These are phyloP conservation scores for Edolisoma coerulescens DNA, from an alignment of 2,113 vertebrate species.

Conservation along the genomic window DNA sequence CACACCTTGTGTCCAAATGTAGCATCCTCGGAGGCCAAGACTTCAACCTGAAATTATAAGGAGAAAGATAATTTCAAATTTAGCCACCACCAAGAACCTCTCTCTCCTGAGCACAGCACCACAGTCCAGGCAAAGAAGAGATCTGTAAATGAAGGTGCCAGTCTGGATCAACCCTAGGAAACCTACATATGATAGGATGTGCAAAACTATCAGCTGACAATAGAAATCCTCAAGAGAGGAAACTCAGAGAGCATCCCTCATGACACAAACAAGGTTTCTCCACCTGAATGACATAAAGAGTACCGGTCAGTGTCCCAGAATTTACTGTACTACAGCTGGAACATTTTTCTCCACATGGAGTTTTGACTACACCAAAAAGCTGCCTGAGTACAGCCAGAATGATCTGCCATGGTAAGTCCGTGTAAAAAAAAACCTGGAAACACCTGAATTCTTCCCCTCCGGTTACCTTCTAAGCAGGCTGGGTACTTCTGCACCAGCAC, in stretches of 20 bases:
- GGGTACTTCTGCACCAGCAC: not conserved
- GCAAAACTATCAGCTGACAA: not conserved
- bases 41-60: slow-evolving; percentile 74
- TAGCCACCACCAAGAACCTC: slow-evolving; percentile 14
- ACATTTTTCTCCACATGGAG: not conserved
- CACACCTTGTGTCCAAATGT: slow-evolving; percentile 76
- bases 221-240: not conserved
- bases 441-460: not conserved
- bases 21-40: slow-evolving; percentile 69
- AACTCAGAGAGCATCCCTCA: not conserved
- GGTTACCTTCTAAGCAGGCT: not conserved
- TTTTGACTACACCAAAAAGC: not conserved
- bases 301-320: not conserved
- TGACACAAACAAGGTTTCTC: not conserved
- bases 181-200: fast-evolving
- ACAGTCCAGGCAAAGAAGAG: not conserved
- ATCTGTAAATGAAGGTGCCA: not conserved
- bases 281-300: not conserved
- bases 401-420: not conserved
- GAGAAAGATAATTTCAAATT: slow-evolving; percentile 64
- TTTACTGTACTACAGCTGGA: not conserved
- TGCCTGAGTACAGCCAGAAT: not conserved
- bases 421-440: not conserved
- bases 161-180: not conserved
- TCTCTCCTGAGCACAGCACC: not conserved